Conservation (phyloP, 2,797 vertebrate species). For the Gymnothorax javanicus region DNA sequence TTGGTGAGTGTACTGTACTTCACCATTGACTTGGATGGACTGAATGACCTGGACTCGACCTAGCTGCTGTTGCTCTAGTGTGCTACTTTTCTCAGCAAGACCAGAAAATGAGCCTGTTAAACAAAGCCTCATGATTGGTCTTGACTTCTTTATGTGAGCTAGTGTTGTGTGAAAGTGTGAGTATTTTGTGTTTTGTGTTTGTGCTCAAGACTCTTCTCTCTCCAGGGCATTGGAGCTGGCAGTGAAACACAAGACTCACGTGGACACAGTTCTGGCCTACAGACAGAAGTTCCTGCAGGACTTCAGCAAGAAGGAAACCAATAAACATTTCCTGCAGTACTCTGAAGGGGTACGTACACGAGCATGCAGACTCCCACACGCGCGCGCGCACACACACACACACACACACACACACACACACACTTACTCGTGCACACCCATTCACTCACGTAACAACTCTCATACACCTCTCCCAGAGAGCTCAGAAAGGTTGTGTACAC, state of each 20-base stretch:
- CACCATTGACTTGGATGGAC: too few relatives aligned
- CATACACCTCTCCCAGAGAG: neutral
- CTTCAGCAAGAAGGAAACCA: slow-evolving; percentile 90
- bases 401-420: neutral
- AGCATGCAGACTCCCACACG: neutral
- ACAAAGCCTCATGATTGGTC: too few relatives aligned
- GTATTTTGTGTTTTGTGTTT: neutral
- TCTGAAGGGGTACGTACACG: slow-evolving; percentile 81
- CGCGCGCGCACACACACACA: neutral
- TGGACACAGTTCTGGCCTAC: slow-evolving; percentile 94
- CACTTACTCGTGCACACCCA: too few relatives aligned
- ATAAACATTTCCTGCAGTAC: slow-evolving; percentile 91
- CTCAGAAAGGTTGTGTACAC: too few relatives aligned
- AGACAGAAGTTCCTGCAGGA: slow-evolving; percentile 86
- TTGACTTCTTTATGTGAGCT: too few relatives aligned
- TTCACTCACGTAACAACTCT: neutral
- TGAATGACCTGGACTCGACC: too few relatives aligned
- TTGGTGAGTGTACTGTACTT: too few relatives aligned
- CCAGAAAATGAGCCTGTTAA: too few relatives aligned
- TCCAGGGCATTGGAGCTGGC: slow-evolving; percentile 91
- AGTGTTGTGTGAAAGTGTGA: neutral
- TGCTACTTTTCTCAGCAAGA: too few relatives aligned
- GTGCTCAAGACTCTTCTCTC: slow-evolving; percentile 35
- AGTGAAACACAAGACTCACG: slow-evolving; percentile 96
- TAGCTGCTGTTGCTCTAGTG: too few relatives aligned